Percentiles rank a stretch among this genome's conserved stretches.
These are phyloP conservation scores for Oncorhynchus gorbuscha DNA, from an alignment of 2,113 vertebrate genomes.

Conservation along the genomic window DNA sequence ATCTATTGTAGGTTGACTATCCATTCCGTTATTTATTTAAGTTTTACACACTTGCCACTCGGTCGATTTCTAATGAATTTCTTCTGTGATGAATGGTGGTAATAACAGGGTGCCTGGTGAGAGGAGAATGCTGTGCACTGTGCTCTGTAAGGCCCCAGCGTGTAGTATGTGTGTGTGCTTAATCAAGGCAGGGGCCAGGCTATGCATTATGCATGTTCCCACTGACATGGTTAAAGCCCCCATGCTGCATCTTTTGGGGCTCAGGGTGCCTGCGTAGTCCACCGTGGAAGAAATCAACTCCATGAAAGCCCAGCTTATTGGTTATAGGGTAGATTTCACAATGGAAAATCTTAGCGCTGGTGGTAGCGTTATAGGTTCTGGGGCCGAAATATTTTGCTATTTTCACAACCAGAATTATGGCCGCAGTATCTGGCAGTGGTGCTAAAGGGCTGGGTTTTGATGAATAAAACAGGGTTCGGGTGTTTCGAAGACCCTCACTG, in stretches of 20 bases:
- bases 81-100: slow-evolving; percentile 54
- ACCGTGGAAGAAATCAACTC: slow-evolving; percentile 21
- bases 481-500: too few species aligned
- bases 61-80: slow-evolving; percentile 62
- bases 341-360: too few species aligned
- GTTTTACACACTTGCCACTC: slow-evolving; percentile 39
- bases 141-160: not conserved
- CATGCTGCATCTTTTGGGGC: slow-evolving; percentile 52
- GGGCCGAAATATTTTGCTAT: too few species aligned
- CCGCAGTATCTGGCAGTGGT: too few species aligned
- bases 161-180: slow-evolving; percentile 1
- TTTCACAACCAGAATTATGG: too few species aligned
- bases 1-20: too few species aligned
- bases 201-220: slow-evolving; percentile 49
- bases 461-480: too few species aligned
- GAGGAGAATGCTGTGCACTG: slow-evolving; percentile 34
- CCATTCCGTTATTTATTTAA: not conserved
- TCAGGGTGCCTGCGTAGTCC: slow-evolving; percentile 20
- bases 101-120: slow-evolving; percentile 61
- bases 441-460: too few species aligned
- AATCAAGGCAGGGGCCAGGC: slow-evolving; percentile 43
- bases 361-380: too few species aligned
- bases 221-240: slow-evolving; percentile 46
- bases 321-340: not conserved
- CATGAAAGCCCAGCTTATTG: not conserved